Conservation (phyloP, 2,888 invertebrate genomes). For the Patella ulyssiponensis region DNA sequence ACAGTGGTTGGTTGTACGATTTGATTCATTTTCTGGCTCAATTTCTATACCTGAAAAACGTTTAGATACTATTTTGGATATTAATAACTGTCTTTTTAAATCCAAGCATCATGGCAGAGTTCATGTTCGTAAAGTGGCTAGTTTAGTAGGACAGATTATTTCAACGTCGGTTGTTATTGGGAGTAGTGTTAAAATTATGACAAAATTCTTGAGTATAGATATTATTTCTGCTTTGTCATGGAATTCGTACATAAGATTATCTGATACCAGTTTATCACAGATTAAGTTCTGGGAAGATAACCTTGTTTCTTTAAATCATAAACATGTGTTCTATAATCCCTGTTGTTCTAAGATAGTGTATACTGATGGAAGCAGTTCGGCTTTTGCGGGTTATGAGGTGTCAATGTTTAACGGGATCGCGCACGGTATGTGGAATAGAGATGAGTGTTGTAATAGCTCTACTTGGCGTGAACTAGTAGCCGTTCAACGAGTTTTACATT, state of each 20-base stretch:
- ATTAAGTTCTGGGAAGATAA: conserved; percentile 10
- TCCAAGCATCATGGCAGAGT: background rate
- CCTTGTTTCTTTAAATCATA: background rate
- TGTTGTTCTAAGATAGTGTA: too few species aligned
- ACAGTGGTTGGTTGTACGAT: background rate
- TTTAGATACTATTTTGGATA: background rate
- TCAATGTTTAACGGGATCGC: too few species aligned
- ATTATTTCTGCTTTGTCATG: conserved; percentile 21
- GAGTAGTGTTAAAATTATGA: background rate
- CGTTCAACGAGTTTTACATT: conserved; percentile 11
- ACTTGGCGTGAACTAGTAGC: too few species aligned
- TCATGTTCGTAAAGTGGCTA: background rate
- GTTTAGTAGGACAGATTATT: background rate
- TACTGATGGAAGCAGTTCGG: too few species aligned
- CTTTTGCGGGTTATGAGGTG: too few species aligned
- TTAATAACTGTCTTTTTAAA: background rate
- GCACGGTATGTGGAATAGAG: too few species aligned
- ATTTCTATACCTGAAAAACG: background rate
- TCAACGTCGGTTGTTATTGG: background rate
- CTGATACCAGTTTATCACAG: conserved; percentile 19
- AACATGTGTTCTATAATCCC: too few species aligned
- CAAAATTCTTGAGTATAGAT: conserved; percentile 18
- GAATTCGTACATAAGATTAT: conserved; percentile 25
- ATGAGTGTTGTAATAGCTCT: too few species aligned
- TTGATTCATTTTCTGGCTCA: background rate